Conservation (phyloP, 2,888 invertebrate genomes). For the Rotaria magnacalcarata region DNA sequence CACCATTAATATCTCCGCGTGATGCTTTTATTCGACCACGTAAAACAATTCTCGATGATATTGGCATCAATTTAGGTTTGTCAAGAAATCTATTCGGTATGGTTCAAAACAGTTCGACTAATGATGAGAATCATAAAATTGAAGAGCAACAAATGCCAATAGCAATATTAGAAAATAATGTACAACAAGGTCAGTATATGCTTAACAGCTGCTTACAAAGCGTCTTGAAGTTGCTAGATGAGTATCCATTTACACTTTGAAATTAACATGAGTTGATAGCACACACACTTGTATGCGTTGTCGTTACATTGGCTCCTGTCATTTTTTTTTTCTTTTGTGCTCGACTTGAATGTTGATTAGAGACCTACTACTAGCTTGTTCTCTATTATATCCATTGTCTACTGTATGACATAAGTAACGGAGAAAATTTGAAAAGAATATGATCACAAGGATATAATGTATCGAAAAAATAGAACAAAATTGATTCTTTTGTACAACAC, state of each 20-base stretch:
- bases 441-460: too few species aligned
- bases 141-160: conserved; percentile 1
- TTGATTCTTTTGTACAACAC: neutral
- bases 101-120: neutral
- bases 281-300: neutral
- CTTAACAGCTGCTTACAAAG: neutral
- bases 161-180: neutral
- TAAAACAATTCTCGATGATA: neutral
- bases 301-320: neutral
- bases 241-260: neutral
- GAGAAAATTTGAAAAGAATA: too few species aligned
- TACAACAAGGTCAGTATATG: neutral
- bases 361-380: neutral
- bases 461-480: neutral
- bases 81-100: neutral
- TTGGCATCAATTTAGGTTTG: neutral
- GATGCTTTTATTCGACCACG: conserved; percentile 3
- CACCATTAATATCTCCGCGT: neutral
- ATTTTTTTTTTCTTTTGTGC: neutral
- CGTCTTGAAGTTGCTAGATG: neutral
- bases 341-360: neutral
- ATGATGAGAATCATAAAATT: neutral
- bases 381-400: neutral
- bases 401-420: neutral
- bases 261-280: neutral